Percentiles rank a stretch among this genome's conserved stretches.
These are phyloP conservation scores for Lucifuga dentata DNA, from an alignment of 2,113 vertebrate genomes.

Conservation along the genomic window DNA sequence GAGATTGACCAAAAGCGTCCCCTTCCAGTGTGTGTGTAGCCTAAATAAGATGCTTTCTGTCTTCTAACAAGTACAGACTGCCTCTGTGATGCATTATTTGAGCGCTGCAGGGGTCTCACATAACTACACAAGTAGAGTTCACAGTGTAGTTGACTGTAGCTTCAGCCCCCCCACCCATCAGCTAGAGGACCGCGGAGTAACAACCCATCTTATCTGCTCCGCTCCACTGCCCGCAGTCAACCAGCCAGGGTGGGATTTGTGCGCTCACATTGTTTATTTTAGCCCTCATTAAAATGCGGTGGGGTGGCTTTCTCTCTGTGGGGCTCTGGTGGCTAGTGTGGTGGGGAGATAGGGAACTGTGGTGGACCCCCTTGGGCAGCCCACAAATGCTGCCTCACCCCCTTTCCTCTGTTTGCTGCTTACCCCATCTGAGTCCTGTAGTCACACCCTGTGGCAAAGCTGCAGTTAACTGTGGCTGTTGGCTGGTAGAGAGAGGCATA, in stretches of 20 bases:
- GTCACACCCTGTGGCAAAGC: constrained; percentile 74
- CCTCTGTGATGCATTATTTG: constrained; percentile 4
- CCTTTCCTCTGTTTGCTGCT: constrained; percentile 49
- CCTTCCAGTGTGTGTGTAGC: too few relatives aligned
- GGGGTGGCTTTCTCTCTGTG: constrained; percentile 70
- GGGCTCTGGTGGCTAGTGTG: constrained; percentile 73
- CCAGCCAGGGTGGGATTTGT: constrained; percentile 72
- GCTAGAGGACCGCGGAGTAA: constrained; percentile 56
- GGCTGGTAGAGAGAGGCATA: constrained; percentile 65
- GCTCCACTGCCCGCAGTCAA: constrained; percentile 68
- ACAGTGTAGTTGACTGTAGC: constrained; percentile 45
- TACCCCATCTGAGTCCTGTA: constrained; percentile 66
- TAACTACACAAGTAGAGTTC: constrained; percentile 11
- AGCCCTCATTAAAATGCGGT: constrained; percentile 78
- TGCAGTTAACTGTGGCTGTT: constrained; percentile 72
- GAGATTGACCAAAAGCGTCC: too few relatives aligned
- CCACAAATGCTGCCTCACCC: constrained; percentile 65
- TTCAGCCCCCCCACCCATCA: constrained; percentile 36
- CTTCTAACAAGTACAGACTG: neutral
- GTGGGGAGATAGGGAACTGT: constrained; percentile 74
- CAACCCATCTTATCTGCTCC: constrained; percentile 59
- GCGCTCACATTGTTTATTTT: constrained; percentile 78
- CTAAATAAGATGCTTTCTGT: too few relatives aligned
- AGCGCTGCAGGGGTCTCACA: neutral
- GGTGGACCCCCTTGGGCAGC: constrained; percentile 74